Evolutionary conservation across 1,140 invertebrate genomes (phyloP), one percentile per base, ranked within the genome.

Genomic region (Caerostris darwini): DNA sequence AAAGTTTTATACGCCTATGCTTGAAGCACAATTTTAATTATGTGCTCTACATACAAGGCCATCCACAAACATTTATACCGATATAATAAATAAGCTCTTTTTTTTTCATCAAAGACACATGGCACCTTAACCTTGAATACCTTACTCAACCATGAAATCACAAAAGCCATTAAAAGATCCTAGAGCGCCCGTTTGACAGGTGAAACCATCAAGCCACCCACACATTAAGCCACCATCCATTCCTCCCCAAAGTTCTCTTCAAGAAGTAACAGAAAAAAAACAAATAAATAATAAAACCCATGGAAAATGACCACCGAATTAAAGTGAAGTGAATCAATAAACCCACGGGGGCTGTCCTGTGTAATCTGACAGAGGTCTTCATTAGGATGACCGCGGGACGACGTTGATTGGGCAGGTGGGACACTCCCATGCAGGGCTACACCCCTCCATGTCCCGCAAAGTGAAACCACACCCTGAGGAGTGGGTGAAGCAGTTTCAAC

Each of bases 401-500:
- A 93, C 92, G 83, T 93, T 93, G 92, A 93, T 93, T 93, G 92
- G 92, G 92, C 92, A 93, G 92, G 53, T 93, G 92, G 92, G 92
- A 82, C 92, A 88, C 92, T 93, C 92, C 92, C 92, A 89, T 86
- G 53, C 12, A 34, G 85, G 85, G 67, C 92, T 71, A 93, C 92
- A 93, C 92, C 92, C 92, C 64, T 61, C 82, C 77, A 34, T 82
- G 71, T 91, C 90, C 90, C 77, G 77, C 17, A 93, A 77, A 77
- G 53, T 50, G 59, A 93, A 93, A 93, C 92, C 92, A 93, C 92
- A 93, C 92, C 92, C 92, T 56, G 34, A 81, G 85, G 92, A 88
- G 92, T 93, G 67, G 85, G 85, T 93, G 91, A 87, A 71, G 56
- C 59, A 54, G 56, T 69, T 58, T 85, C 19, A 53, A 88, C 34